A percentile compares a stretch with the other conserved stretches of the same genome.
These are phyloP conservation scores for Mesochorus sp. DNA, from an alignment of 2,888 invertebrate species.

Conservation along the genomic window DNA sequence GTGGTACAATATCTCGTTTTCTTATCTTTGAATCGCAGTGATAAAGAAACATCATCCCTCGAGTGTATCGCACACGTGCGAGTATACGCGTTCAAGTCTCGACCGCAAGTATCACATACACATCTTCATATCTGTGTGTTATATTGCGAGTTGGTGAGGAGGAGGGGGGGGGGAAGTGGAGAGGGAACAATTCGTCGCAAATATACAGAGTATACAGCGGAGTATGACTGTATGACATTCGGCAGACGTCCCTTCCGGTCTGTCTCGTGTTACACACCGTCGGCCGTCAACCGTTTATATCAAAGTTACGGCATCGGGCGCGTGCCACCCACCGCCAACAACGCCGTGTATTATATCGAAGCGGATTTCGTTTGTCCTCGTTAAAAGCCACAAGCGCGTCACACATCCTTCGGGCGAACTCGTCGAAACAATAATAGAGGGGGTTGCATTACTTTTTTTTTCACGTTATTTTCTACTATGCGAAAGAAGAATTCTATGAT, in stretches of 20 bases:
- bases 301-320: slow-evolving; percentile 79
- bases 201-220: slow-evolving; percentile 67
- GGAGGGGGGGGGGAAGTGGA: slow-evolving; percentile 56
- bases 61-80: slow-evolving; percentile 62
- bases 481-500: too few species aligned
- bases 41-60: slow-evolving; percentile 62
- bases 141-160: neutral
- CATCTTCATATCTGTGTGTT: slow-evolving; percentile 17
- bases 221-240: slow-evolving; percentile 79
- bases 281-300: slow-evolving; percentile 78
- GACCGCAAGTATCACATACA: slow-evolving; percentile 22
- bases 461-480: too few species aligned
- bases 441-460: too few species aligned
- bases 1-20: slow-evolving; percentile 58
- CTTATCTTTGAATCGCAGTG: slow-evolving; percentile 46
- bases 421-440: too few species aligned
- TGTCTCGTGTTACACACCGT: slow-evolving; percentile 79
- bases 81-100: slow-evolving; percentile 45
- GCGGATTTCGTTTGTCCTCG: slow-evolving; percentile 60
- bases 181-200: slow-evolving; percentile 59
- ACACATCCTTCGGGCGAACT: slow-evolving; percentile 5
- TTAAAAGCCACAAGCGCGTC: slow-evolving; percentile 36
- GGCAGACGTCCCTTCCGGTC: slow-evolving; percentile 80
- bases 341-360: slow-evolving; percentile 39
- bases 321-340: slow-evolving; percentile 74